Percentiles rank a stretch among this genome's conserved stretches.
phyloP scores from a whole-genome alignment of 2,888 invertebrate species.

The Stenichneumon culpator region DNA sequence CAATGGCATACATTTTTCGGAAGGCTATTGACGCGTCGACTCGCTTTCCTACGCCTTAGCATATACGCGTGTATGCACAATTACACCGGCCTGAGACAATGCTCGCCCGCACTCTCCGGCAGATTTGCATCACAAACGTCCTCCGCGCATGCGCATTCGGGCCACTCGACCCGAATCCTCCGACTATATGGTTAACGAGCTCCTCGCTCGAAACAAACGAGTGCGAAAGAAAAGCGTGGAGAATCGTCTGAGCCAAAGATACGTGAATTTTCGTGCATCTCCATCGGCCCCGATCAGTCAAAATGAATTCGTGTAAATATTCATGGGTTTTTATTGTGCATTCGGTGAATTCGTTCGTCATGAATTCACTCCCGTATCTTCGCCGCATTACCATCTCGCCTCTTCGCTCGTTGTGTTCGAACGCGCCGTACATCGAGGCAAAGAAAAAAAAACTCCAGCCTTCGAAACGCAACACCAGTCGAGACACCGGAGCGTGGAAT shows the following conservation, averaged over 20 bases:
- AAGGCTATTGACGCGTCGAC: slow-evolving; percentile 50
- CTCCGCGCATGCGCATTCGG: slow-evolving; percentile 51
- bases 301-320: slow-evolving; percentile 54
- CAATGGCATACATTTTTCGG: slow-evolving; percentile 43
- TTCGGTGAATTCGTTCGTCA: slow-evolving; percentile 23
- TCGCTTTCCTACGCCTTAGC: slow-evolving; percentile 1
- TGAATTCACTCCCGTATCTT: slow-evolving; percentile 11
- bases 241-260: slow-evolving; percentile 15
- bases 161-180: slow-evolving; percentile 61
- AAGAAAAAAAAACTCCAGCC: not conserved
- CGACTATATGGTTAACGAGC: slow-evolving; percentile 35
- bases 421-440: not conserved
- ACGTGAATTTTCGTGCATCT: slow-evolving; percentile 54
- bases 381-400: slow-evolving; percentile 24
- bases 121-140: slow-evolving; percentile 61
- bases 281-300: slow-evolving; percentile 32
- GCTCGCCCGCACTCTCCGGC: slow-evolving; percentile 31
- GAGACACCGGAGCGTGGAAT: not conserved
- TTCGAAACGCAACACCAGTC: not conserved
- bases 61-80: slow-evolving; percentile 22
- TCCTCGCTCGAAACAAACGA: not conserved
- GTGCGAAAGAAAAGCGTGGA: slow-evolving; percentile 40
- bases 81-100: slow-evolving; percentile 55
- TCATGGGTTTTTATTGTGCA: slow-evolving; percentile 32
- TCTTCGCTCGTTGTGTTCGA: not conserved